These are phyloP conservation scores for Crioceris asparagi DNA, from an alignment of 2,888 invertebrate genomes.

Conservation along the genomic window DNA sequence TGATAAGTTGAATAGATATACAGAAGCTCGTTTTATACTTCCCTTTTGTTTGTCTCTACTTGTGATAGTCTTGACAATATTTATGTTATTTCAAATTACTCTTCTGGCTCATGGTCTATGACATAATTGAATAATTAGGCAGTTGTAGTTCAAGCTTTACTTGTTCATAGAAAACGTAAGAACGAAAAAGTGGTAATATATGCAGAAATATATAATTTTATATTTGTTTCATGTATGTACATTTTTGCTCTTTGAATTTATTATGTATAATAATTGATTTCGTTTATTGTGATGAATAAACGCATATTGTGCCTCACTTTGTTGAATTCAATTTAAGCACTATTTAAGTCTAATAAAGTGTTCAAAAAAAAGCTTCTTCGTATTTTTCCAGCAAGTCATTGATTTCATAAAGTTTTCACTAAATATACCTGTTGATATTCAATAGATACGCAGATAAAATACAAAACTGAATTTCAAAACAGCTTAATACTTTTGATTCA, in stretches of 20 bases:
- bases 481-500: too few relatives aligned
- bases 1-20: too few relatives aligned
- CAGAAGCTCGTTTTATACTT: too few relatives aligned
- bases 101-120: neutral
- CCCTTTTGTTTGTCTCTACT: too few relatives aligned
- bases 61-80: too few relatives aligned
- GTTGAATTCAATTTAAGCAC: slow-evolving; percentile 31
- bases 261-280: slow-evolving; percentile 16
- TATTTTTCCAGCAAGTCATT: too few relatives aligned
- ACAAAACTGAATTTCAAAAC: too few relatives aligned
- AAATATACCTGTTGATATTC: too few relatives aligned
- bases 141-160: slow-evolving; percentile 18
- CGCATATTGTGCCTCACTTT: slow-evolving; percentile 33
- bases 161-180: slow-evolving; percentile 17
- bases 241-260: slow-evolving; percentile 11
- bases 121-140: slow-evolving; percentile 7
- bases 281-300: slow-evolving; percentile 25
- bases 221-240: slow-evolving; percentile 12
- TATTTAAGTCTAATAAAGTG: slow-evolving; percentile 29
- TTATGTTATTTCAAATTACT: neutral
- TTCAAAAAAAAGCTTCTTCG: too few relatives aligned
- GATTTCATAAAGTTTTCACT: too few relatives aligned
- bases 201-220: slow-evolving; percentile 8
- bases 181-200: slow-evolving; percentile 13
- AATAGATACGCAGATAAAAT: too few relatives aligned